Conservation (phyloP, 2,888 invertebrate genomes). For the Hylaea fasciaria region DNA sequence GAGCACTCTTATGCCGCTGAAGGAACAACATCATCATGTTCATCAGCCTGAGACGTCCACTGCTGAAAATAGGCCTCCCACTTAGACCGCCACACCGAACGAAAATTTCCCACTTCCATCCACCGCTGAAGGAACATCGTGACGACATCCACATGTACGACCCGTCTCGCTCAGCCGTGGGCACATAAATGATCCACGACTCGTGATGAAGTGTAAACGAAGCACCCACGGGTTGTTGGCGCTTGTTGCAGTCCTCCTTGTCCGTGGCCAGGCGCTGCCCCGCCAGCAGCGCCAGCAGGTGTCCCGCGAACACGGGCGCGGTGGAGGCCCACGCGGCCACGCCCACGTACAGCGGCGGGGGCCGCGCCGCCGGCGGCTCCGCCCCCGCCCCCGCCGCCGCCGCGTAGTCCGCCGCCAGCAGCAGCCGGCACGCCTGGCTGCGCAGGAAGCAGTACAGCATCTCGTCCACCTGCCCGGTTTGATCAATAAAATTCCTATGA, state of each 20-base stretch:
- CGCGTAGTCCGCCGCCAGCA: slow-evolving; percentile 81
- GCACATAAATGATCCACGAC: no score
- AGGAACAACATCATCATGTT: no score
- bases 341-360: slow-evolving; percentile 60
- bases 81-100: no score
- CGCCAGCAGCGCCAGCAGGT: slow-evolving; percentile 86
- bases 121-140: no score
- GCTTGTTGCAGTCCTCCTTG: slow-evolving; percentile 51
- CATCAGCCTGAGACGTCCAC: no score
- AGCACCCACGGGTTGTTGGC: slow-evolving; percentile 51
- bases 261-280: slow-evolving; percentile 68
- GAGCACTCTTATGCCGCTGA: no score
- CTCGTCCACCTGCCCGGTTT: slow-evolving; percentile 86
- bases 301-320: slow-evolving; percentile 85
- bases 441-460: slow-evolving; percentile 91
- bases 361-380: slow-evolving; percentile 41
- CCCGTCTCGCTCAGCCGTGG: no score
- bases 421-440: slow-evolving; percentile 88
- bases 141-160: no score
- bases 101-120: no score
- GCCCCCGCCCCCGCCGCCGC: slow-evolving; percentile 59
- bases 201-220: no score
- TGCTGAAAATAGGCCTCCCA: no score
- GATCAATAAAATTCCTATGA: background rate
- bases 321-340: slow-evolving; percentile 80